Evolutionary conservation across 2,113 vertebrate species (phyloP).

Genomic region (Gobius niger): DNA sequence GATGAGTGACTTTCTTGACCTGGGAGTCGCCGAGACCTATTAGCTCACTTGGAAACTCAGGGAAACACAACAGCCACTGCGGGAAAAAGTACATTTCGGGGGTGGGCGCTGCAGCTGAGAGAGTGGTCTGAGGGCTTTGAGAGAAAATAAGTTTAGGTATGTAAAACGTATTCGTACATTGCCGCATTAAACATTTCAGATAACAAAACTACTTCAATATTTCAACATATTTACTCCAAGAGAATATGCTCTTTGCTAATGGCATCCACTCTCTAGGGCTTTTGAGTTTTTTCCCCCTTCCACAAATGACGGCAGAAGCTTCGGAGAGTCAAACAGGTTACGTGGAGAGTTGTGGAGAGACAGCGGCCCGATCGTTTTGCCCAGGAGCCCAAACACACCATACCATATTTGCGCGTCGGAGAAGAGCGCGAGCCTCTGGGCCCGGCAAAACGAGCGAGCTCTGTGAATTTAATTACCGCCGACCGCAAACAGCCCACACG

Average conservation of each 20-base stretch:
- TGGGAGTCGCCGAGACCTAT: constrained; percentile 23
- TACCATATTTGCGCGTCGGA: not conserved
- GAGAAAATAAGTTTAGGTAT: too few species aligned
- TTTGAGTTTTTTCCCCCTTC: not conserved
- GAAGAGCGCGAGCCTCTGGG: constrained; percentile 1
- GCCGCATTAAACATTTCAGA: too few species aligned
- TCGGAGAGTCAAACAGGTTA: constrained; percentile 10
- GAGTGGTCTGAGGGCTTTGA: too few species aligned
- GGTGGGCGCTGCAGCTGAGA: too few species aligned
- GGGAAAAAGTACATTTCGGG: not conserved
- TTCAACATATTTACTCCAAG: too few species aligned
- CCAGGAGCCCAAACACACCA: constrained; percentile 8
- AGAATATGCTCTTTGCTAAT: not conserved
- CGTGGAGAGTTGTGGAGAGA: not conserved
- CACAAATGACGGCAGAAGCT: not conserved
- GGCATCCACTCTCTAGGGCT: not conserved
- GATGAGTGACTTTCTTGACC: constrained; percentile 48
- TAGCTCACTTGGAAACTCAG: constrained; percentile 15
- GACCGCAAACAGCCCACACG: not conserved
- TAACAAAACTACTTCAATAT: too few species aligned
- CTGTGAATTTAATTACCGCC: constrained; percentile 10
- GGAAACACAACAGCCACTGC: not conserved
- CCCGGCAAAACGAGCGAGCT: constrained; percentile 1
- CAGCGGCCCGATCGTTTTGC: not conserved
- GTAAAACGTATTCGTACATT: too few species aligned